Percentiles rank a stretch among this genome's conserved stretches.
phyloP scores from a whole-genome alignment of 2,113 vertebrate genomes.

The Hippocampus zosterae region DNA sequence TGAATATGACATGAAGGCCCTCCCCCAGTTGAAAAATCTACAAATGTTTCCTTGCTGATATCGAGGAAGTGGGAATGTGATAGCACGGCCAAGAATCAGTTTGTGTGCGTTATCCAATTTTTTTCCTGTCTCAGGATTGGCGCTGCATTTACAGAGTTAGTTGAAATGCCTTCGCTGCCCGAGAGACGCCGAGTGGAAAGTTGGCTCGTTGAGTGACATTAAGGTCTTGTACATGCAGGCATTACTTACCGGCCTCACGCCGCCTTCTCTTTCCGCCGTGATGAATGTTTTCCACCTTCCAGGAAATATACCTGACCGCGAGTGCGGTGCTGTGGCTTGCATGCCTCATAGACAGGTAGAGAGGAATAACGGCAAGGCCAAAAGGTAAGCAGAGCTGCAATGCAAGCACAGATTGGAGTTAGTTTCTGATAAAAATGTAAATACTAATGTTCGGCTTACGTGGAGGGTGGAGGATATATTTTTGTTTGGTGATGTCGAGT shows the following conservation, averaged over 20 bases:
- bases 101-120: not conserved
- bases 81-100: not conserved
- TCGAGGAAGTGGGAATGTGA: not conserved
- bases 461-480: too few relatives aligned
- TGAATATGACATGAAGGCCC: too few relatives aligned
- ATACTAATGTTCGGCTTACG: too few relatives aligned
- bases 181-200: not conserved
- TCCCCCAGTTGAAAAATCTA: not conserved
- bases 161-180: not conserved
- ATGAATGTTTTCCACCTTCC: not conserved
- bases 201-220: not conserved
- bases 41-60: not conserved
- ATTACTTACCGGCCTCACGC: not conserved
- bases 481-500: too few relatives aligned
- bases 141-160: not conserved
- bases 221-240: not conserved
- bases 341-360: not conserved
- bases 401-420: too few relatives aligned
- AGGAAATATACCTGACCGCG: not conserved
- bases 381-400: too few relatives aligned
- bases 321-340: not conserved
- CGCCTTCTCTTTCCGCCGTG: not conserved
- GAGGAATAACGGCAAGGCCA: too few relatives aligned
- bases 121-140: too few relatives aligned
- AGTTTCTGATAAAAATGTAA: too few relatives aligned